A percentile compares a stretch with the other conserved stretches of the same genome.
Conservation (phyloP, 2,888 invertebrate genomes). For the Micropterix aruncella region DNA sequence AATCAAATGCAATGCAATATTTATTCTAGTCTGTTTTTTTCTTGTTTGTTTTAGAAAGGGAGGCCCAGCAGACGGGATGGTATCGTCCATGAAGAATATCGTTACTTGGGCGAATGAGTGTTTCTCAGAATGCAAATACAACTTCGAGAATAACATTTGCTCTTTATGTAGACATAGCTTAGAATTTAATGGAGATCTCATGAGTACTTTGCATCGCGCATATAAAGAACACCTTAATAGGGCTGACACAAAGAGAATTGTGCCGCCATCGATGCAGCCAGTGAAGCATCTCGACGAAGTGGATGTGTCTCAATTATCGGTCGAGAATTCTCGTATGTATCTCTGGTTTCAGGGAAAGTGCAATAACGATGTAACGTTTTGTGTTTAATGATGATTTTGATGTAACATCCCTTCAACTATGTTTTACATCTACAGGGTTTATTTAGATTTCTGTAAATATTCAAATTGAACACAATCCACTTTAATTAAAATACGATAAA, state of each 20-base stretch:
- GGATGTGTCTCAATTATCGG: conserved; percentile 39
- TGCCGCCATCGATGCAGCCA: conserved; percentile 54
- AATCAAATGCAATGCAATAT: too few species aligned
- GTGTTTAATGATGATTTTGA: too few species aligned
- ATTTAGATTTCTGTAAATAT: too few species aligned
- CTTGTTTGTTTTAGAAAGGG: too few species aligned
- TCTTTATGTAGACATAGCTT: conserved; percentile 69
- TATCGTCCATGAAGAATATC: conserved; percentile 67
- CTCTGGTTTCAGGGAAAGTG: conserved; percentile 89
- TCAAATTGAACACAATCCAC: too few species aligned
- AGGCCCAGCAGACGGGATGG: conserved; percentile 40
- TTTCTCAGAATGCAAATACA: conserved; percentile 16
- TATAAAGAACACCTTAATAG: conserved; percentile 70
- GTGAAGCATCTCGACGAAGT: conserved; percentile 10
- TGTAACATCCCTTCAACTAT: too few species aligned
- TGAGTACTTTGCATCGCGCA: conserved; percentile 46
- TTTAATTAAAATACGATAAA: too few species aligned
- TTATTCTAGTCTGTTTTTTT: too few species aligned
- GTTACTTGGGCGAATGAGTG: conserved; percentile 62
- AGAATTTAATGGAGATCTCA: conserved; percentile 30
- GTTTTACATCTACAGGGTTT: too few species aligned
- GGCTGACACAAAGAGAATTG: conserved; percentile 67
- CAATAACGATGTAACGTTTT: conserved; percentile 65
- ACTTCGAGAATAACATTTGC: conserved; percentile 48
- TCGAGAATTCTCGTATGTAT: conserved; percentile 58